These are phyloP conservation scores for Macaca mulatta DNA, from an alignment of 2,113 vertebrate genomes.

Conservation along the genomic window DNA sequence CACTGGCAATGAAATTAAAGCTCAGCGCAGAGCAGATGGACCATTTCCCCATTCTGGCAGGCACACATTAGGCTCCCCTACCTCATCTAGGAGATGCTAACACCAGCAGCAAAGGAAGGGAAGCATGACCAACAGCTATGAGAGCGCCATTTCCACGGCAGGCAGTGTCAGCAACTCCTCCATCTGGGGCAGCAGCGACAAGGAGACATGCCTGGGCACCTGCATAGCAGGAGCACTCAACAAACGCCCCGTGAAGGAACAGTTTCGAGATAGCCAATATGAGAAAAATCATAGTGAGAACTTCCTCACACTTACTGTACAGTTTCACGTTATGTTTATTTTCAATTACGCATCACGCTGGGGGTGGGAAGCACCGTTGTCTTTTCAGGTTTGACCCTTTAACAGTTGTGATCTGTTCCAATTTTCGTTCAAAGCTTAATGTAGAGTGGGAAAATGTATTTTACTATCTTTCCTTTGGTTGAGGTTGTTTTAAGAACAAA, in stretches of 20 bases:
- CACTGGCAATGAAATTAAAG: slow-evolving; percentile 29
- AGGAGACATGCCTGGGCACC: background rate
- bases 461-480: background rate
- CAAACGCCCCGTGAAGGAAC: background rate
- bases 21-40: slow-evolving; percentile 34
- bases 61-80: background rate
- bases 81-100: background rate
- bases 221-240: background rate
- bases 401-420: background rate
- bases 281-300: background rate
- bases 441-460: background rate
- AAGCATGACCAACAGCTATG: slow-evolving; percentile 7
- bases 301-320: background rate
- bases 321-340: background rate
- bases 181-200: background rate
- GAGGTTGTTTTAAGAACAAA: slow-evolving; percentile 2
- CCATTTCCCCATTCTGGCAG: slow-evolving; percentile 35
- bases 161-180: background rate
- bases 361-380: background rate
- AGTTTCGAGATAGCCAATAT: background rate
- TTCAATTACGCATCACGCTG: background rate
- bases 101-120: background rate
- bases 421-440: slow-evolving; percentile 5
- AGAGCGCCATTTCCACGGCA: background rate
- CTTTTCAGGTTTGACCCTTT: background rate